Base-by-base conservation (phyloP, 2,888 invertebrate genomes). In the Synanthedon andrenaeformis region DNA sequence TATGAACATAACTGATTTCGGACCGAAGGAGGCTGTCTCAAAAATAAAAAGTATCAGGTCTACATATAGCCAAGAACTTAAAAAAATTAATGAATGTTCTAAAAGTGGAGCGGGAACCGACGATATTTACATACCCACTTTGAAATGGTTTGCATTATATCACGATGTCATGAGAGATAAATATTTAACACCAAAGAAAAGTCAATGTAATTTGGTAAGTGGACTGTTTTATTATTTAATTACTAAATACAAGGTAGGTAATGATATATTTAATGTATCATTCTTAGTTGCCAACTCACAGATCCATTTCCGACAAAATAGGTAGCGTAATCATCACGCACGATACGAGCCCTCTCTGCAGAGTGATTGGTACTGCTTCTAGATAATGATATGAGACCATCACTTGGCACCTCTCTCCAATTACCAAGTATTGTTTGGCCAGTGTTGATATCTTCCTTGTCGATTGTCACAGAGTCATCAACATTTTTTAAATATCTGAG, bases 161-260 rank as follows among this genome's bases (percentile, higher is more conserved):
- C 23, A 51, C 28, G 23, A 51, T 51, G 51, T 51, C 11, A 23
- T 19, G 51, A 51, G 23, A 23, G 19, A 51, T 51, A 51, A 51
- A 51, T 35, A 41, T 51, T 12, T 51, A 35, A 51, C 51, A 51
- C 51, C 51, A 51, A 51, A 35, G 35, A 12, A 51, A 51, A 51
- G 51, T 51, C 41, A 51, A 51, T 35, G 51, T 51, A 51, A 51
- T 51, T 51, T 51, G 51, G 41, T 51, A 35, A 51, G 51, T 35
- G 4, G 42, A 35, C 51, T 51, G 35, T 51, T 51, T 51, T 51
- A 35, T 3, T 51, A 35, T 41, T 5, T 51, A 51, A 35, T 51
- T 51, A 35, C n/a, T 51, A 35, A 35, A 19, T n/a, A 28, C 28
- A 35, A 35, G 51, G 35, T 51, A 51, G 23, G 51, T 51, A 51